Conservation (phyloP, 2,797 vertebrate species). For the Enteromius treurensis region DNA sequence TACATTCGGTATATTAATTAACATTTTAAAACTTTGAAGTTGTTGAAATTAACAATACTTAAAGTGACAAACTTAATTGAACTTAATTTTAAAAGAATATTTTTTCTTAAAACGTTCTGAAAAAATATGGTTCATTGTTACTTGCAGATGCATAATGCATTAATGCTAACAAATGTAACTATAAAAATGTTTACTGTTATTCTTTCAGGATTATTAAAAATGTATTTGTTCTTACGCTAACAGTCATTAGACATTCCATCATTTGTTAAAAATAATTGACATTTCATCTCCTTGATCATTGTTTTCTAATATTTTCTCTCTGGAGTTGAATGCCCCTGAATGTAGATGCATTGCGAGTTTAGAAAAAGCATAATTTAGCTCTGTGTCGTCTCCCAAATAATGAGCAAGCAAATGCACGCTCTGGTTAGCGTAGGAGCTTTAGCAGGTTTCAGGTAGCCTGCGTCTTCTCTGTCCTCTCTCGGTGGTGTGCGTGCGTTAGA, state of each 20-base stretch:
- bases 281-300: constrained; percentile 2
- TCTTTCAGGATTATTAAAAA: not conserved
- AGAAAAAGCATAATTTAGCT: constrained; percentile 11
- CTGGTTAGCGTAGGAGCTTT: not conserved
- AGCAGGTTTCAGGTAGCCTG: constrained; percentile 15
- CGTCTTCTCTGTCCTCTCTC: not conserved
- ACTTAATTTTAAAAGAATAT: not conserved
- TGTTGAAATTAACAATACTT: not conserved
- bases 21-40: not conserved
- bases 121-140: too few relatives aligned
- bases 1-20: not conserved
- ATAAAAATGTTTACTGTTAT: not conserved
- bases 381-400: not conserved
- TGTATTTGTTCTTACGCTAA: not conserved
- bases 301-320: not conserved
- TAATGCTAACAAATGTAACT: not conserved
- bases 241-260: not conserved
- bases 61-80: not conserved
- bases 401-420: not conserved
- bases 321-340: constrained; percentile 9
- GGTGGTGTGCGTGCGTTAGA: constrained; percentile 6
- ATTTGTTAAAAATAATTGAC: not conserved
- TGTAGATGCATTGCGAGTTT: constrained; percentile 5
- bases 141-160: not conserved
- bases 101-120: not conserved